Evolutionary conservation across 2,888 invertebrate genomes (phyloP).

Genomic region (Apantesis nais): DNA sequence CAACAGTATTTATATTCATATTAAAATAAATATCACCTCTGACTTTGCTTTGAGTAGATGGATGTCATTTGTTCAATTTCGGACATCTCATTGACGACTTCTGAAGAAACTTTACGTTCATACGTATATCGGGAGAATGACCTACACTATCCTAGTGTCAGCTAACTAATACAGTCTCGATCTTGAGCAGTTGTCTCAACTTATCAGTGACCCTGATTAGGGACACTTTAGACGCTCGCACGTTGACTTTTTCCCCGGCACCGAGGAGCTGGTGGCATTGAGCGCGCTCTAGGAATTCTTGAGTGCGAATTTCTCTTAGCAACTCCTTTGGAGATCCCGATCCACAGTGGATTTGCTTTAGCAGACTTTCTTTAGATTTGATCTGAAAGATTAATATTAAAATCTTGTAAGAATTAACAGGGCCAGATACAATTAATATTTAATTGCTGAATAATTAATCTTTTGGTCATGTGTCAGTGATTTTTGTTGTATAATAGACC

Average conservation of each 20-base stretch:
- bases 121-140: background rate
- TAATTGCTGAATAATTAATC: background rate
- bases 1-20: background rate
- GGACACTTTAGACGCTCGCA: constrained; percentile 92
- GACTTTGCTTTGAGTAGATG: background rate
- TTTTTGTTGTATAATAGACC: too few species aligned
- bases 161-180: constrained; percentile 91
- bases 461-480: too few species aligned
- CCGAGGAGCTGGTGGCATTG: constrained; percentile 92
- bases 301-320: constrained; percentile 89
- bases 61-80: constrained; percentile 5
- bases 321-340: constrained; percentile 84
- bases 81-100: constrained; percentile 4
- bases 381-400: constrained; percentile 83
- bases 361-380: constrained; percentile 92
- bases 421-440: background rate
- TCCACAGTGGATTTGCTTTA: constrained; percentile 89
- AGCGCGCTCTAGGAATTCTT: constrained; percentile 92
- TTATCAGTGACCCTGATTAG: constrained; percentile 94
- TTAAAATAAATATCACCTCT: background rate
- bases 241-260: constrained; percentile 92
- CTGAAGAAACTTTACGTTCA: background rate
- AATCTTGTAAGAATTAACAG: background rate
- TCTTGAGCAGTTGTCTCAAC: constrained; percentile 92
- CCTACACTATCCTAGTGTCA: constrained; percentile 69